Evolutionary conservation across 1,140 invertebrate species (phyloP), one percentile per base, ranked within the genome.

Genomic region (Lepeophtheirus salmonis): DNA sequence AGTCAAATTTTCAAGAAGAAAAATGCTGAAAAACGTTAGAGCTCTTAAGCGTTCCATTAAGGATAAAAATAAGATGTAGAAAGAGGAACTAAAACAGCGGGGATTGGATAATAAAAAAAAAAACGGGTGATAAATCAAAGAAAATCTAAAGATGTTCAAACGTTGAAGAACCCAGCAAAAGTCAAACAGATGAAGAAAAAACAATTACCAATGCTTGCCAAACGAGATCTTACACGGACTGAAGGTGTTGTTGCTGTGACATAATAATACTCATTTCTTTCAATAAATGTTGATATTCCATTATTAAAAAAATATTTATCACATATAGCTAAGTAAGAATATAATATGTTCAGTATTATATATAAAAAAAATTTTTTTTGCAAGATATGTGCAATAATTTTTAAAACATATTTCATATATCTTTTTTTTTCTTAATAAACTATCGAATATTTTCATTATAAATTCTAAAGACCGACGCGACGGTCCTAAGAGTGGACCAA

Each of bases 131-230:
- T 84, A 69, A 88, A 88, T 68, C 76, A 77, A 61, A 76, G 76
- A 26, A 85, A 83, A 66, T 75, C 80, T 21, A 84, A 89, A 76
- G 70, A 87, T 23, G 84, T 87, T 0, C 85, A 89, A 76, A 78
- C 83, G n/a, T 86, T 89, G 60, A 84, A 79, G 65, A 86, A 88
- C 70, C 78, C 84, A 30, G 75, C 78, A 0, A 89, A 89, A 72
- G 70, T 89, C 14, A 89, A 86, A 67, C 77, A 79, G 64, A 86
- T 88, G 81, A 86, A 83, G 67, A 87, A 84, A 69, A 89, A 88
- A 72, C 82, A 86, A 61, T 72, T 89, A 61, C 75, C 83, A 59
- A 78, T 77, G 67, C 80, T 89, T 66, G 79, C 86, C 67, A 89
- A 87, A 68, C 72, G 83, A 53, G 84, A 86, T 71, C 82, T 82